Evolutionary conservation across 2,888 invertebrate genomes (phyloP).

Genomic region (Leptinotarsa tumamoca): DNA sequence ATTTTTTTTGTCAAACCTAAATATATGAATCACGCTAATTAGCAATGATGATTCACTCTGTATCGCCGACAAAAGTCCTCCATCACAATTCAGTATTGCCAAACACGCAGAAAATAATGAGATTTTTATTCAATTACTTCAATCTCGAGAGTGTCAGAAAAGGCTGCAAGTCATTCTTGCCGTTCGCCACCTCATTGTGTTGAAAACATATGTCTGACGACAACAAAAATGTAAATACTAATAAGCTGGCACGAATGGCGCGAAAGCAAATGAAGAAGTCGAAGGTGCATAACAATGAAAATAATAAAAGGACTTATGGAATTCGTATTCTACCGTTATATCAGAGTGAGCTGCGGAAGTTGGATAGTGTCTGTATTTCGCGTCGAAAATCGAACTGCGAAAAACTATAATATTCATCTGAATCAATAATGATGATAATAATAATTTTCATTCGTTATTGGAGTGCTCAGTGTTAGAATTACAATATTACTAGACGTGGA

Average conservation of each 20-base stretch:
- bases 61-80: background rate
- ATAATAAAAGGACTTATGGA: slow-evolving; percentile 14
- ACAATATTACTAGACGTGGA: too few species aligned
- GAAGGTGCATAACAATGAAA: slow-evolving; percentile 1
- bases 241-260: slow-evolving; percentile 19
- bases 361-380: background rate
- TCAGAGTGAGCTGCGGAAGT: slow-evolving; percentile 9
- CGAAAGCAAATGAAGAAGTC: slow-evolving; percentile 1
- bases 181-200: slow-evolving; percentile 16
- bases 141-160: background rate
- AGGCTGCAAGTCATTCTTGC: slow-evolving; percentile 15
- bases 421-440: too few species aligned
- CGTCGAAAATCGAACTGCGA: background rate
- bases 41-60: background rate
- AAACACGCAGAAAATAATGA: background rate
- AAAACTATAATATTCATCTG: too few species aligned
- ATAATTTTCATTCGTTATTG: too few species aligned
- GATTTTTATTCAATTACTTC: slow-evolving; percentile 13
- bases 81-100: background rate
- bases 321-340: slow-evolving; percentile 1
- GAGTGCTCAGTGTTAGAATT: too few species aligned
- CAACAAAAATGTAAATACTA: slow-evolving; percentile 18
- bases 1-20: background rate
- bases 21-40: background rate
- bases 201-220: slow-evolving; percentile 9